phyloP scores from a whole-genome alignment of 2,888 invertebrate species.

The Hipparchia semele region DNA sequence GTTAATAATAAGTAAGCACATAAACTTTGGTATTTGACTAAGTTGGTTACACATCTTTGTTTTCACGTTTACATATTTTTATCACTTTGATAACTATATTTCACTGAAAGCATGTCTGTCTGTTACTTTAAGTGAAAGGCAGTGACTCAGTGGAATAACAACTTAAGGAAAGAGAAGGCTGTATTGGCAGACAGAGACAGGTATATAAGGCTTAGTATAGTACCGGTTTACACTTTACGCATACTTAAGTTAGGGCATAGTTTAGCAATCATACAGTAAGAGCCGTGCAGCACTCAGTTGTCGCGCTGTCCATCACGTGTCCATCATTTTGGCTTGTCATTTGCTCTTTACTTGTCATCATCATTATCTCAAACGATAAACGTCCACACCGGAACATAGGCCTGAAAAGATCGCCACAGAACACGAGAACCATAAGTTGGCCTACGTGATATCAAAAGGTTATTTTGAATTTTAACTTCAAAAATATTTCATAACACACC shows the following conservation, averaged over 20 bases:
- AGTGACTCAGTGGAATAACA: constrained; percentile 43
- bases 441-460: too few relatives aligned
- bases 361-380: too few relatives aligned
- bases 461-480: too few relatives aligned
- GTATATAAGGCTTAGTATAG: constrained; percentile 47
- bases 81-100: constrained; percentile 27
- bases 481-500: too few relatives aligned
- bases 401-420: too few relatives aligned
- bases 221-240: constrained; percentile 29
- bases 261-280: constrained; percentile 7
- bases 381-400: too few relatives aligned
- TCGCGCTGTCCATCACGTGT: too few relatives aligned
- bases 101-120: constrained; percentile 31
- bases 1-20: constrained; percentile 52
- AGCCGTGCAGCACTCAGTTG: too few relatives aligned
- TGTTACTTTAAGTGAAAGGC: constrained; percentile 69
- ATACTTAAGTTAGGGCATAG: constrained; percentile 22
- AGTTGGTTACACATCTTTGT: constrained; percentile 52
- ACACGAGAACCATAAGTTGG: too few relatives aligned
- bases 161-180: constrained; percentile 55
- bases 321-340: too few relatives aligned
- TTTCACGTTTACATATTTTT: constrained; percentile 42
- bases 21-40: constrained; percentile 72
- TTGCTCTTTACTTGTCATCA: too few relatives aligned
- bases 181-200: constrained; percentile 49